These are phyloP conservation scores for Sinocyclocheilus maitianheensis DNA, from an alignment of 2,113 vertebrate species.

Conservation along the genomic window DNA sequence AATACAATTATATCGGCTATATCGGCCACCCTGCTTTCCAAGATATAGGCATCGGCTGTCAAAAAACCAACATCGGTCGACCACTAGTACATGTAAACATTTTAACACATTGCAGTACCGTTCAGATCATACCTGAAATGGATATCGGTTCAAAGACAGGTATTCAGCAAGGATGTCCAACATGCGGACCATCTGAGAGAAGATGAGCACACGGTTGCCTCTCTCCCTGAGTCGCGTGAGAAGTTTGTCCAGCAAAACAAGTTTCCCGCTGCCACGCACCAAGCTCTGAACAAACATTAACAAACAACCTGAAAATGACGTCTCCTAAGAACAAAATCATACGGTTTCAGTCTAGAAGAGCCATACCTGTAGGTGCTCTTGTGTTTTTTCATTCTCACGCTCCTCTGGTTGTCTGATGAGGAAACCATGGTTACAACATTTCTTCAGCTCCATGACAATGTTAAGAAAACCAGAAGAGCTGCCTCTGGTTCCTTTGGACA, in stretches of 20 bases:
- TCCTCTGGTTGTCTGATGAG: conserved; percentile 92
- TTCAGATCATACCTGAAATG: conserved; percentile 85
- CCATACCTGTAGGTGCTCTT: conserved; percentile 82
- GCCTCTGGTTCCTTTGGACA: conserved; percentile 89
- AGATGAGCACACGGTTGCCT: conserved; percentile 96
- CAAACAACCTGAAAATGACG: neutral
- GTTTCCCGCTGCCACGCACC: conserved; percentile 93
- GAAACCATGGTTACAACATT: conserved; percentile 96
- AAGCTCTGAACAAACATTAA: conserved; percentile 74
- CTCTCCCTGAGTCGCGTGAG: conserved; percentile 90
- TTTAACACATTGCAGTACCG: neutral
- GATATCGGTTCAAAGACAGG: conserved; percentile 90
- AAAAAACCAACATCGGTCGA: too few species aligned
- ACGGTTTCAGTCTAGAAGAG: neutral
- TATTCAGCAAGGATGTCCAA: conserved; percentile 97
- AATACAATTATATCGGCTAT: too few species aligned
- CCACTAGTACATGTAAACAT: neutral
- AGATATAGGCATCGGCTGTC: too few species aligned
- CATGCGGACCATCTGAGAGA: conserved; percentile 99
- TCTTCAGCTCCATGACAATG: conserved; percentile 98
- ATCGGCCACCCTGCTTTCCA: too few species aligned
- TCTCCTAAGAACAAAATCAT: neutral
- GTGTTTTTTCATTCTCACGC: conserved; percentile 76
- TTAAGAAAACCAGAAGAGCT: conserved; percentile 97
- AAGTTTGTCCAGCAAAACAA: conserved; percentile 95